Base-by-base conservation (phyloP, 2,888 invertebrate species). In the Panorpa germanica region DNA sequence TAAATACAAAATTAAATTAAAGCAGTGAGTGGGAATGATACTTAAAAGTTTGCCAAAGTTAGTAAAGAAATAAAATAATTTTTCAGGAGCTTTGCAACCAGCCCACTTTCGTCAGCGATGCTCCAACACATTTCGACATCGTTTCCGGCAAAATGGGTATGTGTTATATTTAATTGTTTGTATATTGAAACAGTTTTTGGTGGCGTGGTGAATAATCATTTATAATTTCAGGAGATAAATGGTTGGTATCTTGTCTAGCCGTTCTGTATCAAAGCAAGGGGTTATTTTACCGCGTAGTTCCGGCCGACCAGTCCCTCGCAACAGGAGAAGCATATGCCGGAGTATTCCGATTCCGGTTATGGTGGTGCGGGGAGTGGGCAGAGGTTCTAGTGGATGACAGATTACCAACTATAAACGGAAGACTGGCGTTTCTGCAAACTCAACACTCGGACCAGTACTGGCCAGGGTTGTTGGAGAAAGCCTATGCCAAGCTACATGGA, bases 311-410 rank as follows among this genome's bases (percentile, higher is more conserved):
- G 53, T 69, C 72, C 13, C 73, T 88, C 47, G 67, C 65, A 31
- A 64, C 62, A 19, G n/a, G n/a, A n/a, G 63, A 63, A 9, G 64
- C 69, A 10, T 76, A 77, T 43, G 67, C 75, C 25, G 85, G 85
- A 1, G 71, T 83, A 11, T 85, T 82, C 55, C 71, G 88, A 39
- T 90, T 90, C 55, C 72, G 86, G 0, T 54, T 90, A 13, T 90
- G 86, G 86, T 86, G 86, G 83, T 85, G 83, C 46, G 88, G 86
- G 4, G 80, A 85, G 48, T 90, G 88, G 88, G 71, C 77, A 15
- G 88, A 88, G 49, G 78, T 80, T 18, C 59, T 86, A 28, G 82
- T 90, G 11, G 88, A 90, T 49, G 90, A 90, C 52, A 65, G 83
- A 13, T 60, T 90, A 35, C 88, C 88, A 5, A 85, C 85, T 0